Conservation (phyloP, 64 coral and sea anemone species). For the Astreopora myriophthalma region DNA sequence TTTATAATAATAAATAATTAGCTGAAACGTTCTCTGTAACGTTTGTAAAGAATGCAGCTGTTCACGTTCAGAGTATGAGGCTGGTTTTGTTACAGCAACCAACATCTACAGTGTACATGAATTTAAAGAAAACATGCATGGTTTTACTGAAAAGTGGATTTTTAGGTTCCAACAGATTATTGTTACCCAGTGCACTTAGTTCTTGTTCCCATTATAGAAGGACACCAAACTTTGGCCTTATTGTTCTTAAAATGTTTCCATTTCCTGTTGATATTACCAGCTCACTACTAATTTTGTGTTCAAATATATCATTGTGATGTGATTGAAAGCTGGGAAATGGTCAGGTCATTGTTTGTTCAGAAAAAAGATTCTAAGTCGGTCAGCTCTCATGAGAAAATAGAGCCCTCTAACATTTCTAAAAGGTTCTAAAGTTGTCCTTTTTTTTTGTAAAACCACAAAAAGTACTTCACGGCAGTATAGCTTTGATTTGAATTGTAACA, state of each 20-base stretch:
- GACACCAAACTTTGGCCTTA: neutral
- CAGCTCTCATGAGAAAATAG: neutral
- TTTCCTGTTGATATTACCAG: constrained; percentile 18
- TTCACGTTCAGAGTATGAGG: neutral
- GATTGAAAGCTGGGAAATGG: neutral
- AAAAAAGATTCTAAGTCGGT: neutral
- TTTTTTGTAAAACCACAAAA: neutral
- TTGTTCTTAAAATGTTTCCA: constrained; percentile 8
- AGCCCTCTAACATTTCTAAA: neutral
- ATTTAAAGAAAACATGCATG: neutral
- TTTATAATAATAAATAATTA: too few species aligned
- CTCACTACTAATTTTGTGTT: neutral
- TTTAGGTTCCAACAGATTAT: neutral
- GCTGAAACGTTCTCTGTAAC: too few species aligned
- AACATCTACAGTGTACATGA: neutral
- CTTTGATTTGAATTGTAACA: too few species aligned
- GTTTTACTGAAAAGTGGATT: neutral
- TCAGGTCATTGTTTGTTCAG: neutral
- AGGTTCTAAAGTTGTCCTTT: neutral
- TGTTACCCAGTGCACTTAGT: neutral
- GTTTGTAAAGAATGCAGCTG: too few species aligned
- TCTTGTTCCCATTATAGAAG: neutral
- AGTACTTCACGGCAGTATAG: too few species aligned
- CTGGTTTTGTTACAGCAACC: neutral
- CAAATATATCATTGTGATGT: neutral